These are phyloP conservation scores for Antheraea yamamai DNA, from an alignment of 2,888 invertebrate genomes.

Conservation along the genomic window DNA sequence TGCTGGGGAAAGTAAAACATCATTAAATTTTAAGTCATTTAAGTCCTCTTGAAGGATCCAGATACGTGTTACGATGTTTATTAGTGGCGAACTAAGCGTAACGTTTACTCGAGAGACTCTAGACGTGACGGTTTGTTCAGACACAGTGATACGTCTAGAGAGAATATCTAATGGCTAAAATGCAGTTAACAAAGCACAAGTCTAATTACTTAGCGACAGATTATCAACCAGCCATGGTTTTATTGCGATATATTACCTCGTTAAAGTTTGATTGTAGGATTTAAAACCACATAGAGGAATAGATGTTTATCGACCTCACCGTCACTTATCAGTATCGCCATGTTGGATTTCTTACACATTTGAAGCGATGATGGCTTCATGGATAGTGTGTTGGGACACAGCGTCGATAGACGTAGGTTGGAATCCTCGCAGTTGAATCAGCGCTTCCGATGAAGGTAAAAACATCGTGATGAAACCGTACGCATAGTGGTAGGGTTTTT, in stretches of 20 bases:
- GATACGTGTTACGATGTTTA: neutral
- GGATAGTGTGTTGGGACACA: no score
- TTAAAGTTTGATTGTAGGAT: neutral
- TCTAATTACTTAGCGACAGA: neutral
- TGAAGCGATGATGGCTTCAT: no score
- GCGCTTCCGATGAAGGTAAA: no score
- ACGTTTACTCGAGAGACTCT: no score
- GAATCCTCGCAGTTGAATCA: no score
- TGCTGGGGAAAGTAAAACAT: constrained; percentile 70
- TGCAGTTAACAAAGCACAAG: neutral
- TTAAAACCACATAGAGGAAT: neutral
- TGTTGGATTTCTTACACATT: neutral
- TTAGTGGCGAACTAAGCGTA: no score
- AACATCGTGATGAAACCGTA: no score
- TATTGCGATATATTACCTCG: neutral
- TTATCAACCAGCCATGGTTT: neutral
- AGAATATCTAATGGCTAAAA: neutral
- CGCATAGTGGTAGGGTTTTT: no score
- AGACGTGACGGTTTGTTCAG: no score
- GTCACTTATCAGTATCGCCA: neutral
- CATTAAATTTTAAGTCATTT: constrained; percentile 16
- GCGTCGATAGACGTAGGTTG: no score
- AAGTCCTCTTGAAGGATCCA: neutral
- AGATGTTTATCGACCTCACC: neutral
- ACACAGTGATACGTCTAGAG: neutral